These are phyloP conservation scores for Terebella lapidaria DNA, from an alignment of 2,888 invertebrate species.

Conservation along the genomic window DNA sequence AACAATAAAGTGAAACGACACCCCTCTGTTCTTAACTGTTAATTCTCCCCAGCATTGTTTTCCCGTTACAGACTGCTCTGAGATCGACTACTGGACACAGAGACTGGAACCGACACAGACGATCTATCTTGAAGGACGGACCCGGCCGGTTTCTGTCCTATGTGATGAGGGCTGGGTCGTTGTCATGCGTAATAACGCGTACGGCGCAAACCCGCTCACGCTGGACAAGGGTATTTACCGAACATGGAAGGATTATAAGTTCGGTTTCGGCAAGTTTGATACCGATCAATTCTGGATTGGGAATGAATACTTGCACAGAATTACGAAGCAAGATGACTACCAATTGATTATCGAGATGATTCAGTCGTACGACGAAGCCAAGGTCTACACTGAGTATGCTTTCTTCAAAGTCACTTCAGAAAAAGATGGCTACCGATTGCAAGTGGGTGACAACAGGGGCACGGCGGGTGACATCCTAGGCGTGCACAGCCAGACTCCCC, in stretches of 20 bases:
- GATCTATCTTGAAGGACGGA: conserved; percentile 6
- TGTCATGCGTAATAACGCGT: not conserved
- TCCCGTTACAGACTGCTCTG: conserved; percentile 16
- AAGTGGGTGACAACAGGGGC: conserved; percentile 6
- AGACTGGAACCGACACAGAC: conserved; percentile 11
- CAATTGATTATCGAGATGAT: conserved; percentile 9
- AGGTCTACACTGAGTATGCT: conserved; percentile 12
- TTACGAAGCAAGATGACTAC: conserved; percentile 9
- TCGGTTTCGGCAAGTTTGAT: conserved; percentile 8
- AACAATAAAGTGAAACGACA: too few relatives aligned
- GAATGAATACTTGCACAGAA: conserved; percentile 11
- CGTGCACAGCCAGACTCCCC: conserved; percentile 1
- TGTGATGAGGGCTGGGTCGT: conserved; percentile 18
- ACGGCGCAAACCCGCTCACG: not conserved
- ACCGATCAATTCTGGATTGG: conserved; percentile 13
- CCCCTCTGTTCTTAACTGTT: too few relatives aligned
- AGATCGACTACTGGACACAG: conserved; percentile 15
- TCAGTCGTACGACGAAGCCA: not conserved
- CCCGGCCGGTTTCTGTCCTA: conserved; percentile 1
- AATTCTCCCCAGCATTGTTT: too few relatives aligned
- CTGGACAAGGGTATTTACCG: not conserved
- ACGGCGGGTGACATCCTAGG: conserved; percentile 14
- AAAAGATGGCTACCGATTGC: conserved; percentile 2
- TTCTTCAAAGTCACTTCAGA: conserved; percentile 7
- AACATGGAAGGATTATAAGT: conserved; percentile 11